Evolutionary conservation across 2,888 invertebrate genomes (phyloP), one percentile per base, ranked within the genome.

Genomic region (Cremastobaeus sp.): DNA sequence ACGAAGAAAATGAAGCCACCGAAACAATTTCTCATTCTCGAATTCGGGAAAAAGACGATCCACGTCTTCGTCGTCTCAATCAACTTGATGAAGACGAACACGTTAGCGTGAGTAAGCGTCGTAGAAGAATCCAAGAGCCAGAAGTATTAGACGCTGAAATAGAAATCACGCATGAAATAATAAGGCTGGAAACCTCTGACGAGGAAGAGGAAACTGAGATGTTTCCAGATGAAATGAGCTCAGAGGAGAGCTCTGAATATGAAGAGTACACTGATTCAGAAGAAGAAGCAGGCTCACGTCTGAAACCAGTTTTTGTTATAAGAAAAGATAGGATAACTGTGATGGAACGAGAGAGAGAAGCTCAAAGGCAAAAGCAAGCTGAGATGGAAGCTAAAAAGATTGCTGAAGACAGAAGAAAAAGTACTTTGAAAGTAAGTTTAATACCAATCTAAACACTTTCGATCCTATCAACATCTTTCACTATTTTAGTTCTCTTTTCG

Each of bases 261-360:
- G 96, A 96, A 81, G 95, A 95, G 83, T 94, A 95, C 79, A 93
- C 95, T 21, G 96, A 96, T 87, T 95, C 95, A 66, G 95, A 96
- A 86, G 96, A 96, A 86, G 97, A 97, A 83, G 94, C 95, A 65
- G 96, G 96, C 3, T 97, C 97, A 0, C 89, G 98, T 60, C 90
- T 98, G 5, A 98, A 98, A 84, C 98, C 98, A 0, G 95, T 98
- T 0, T 98, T 98, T 89, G 97, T 98, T 0, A 90, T 95, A 74
- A 97, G 97, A 79, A 93, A 93, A 64, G 98, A 99, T 82, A 91
- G 99, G 62, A 94, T 99, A 77, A 99, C 99, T 0, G 94, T 99
- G 12, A 95, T 96, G 78, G 99, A 99, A 86, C 94, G 95, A 79
- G 98, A 99, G 82, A 93, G 95, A 45, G 96, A 97, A 88, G 92